Evolutionary conservation across 2,888 invertebrate species (phyloP), one percentile per base, ranked within the genome.

Genomic region (Gari tellinella): DNA sequence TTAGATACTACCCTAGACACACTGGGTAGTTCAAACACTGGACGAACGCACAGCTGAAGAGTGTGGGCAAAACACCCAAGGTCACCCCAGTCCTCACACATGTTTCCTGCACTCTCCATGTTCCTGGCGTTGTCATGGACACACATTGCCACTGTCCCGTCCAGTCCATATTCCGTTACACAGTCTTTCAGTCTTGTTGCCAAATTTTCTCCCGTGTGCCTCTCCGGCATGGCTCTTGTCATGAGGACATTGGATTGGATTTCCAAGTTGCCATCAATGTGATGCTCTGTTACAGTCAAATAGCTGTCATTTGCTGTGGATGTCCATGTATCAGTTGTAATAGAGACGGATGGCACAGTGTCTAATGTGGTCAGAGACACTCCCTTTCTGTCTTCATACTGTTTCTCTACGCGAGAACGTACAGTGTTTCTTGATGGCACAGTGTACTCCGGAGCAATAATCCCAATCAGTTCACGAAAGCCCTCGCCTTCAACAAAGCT

Each of bases 31-130:
- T 65, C 66, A 5, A 66, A 38, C 4, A 60, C 41, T 23, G 66
- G 65, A 40, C 49, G 53, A 1, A 66, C 61, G 43, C 56, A 65
- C 1, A 72, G 38, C 52, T 72, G 70, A 7, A 72, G 17, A n/a
- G 62, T 72, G 51, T 61, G 61, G 40, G 38, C n/a, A n/a, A n/a
- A n/a, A n/a, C n/a, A n/a, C n/a, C n/a, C n/a, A n/a, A n/a, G n/a
- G n/a, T n/a, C n/a, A 15, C 62, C 43, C 4, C 46, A 45, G 53
- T 57, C 66, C 1, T 45, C 37, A 61, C 66, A 60, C 3, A 61
- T n/a, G n/a, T n/a, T n/a, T n/a, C n/a, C n/a, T n/a, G 23, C 8
- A 62, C 60, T 52, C 65, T 26, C n/a, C n/a, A n/a, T n/a, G n/a
- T n/a, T n/a, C n/a, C n/a, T n/a, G n/a, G n/a, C n/a, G n/a, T n/a